Percentiles rank a stretch among this genome's conserved stretches.
Evolutionary conservation across 2,797 vertebrate genomes (phyloP).

Genomic region (Centroberyx gerrardi): DNA sequence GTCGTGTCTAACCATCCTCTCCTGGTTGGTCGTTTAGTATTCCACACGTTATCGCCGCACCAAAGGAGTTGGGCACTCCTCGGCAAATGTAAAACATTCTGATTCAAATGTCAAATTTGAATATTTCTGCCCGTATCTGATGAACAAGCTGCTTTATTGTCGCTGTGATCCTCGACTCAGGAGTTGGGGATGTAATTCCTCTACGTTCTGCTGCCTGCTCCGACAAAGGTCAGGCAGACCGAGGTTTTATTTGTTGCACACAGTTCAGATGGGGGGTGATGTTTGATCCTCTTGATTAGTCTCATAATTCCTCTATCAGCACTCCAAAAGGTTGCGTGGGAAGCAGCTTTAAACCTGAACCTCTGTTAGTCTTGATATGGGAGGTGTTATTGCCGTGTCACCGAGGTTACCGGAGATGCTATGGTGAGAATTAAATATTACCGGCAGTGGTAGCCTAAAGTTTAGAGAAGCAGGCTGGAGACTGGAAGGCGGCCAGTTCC

Average conservation of each 20-base stretch:
- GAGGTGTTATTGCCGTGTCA: constrained; percentile 15
- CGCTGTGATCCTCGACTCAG: constrained; percentile 63
- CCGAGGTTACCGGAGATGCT: constrained; percentile 1
- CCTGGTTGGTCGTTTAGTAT: constrained; percentile 48
- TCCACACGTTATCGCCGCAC: constrained; percentile 40
- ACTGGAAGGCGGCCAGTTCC: background rate
- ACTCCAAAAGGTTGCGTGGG: constrained; percentile 65
- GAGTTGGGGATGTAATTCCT: constrained; percentile 60
- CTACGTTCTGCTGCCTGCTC: constrained; percentile 47
- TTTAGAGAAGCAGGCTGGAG: background rate
- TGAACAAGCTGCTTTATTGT: constrained; percentile 71
- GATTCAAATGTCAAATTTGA: constrained; percentile 79
- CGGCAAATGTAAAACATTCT: constrained; percentile 65
- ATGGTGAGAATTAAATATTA: background rate
- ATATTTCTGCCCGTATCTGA: constrained; percentile 71
- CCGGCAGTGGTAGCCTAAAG: background rate
- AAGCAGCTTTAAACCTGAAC: constrained; percentile 61
- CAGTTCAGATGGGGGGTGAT: constrained; percentile 60
- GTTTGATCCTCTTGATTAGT: constrained; percentile 69
- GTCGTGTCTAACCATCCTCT: constrained; percentile 32
- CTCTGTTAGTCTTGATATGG: constrained; percentile 49
- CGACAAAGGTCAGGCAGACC: constrained; percentile 73
- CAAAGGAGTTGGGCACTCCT: constrained; percentile 41
- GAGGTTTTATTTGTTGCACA: constrained; percentile 72
- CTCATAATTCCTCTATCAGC: constrained; percentile 67